Evolutionary conservation across 2,113 vertebrate genomes (phyloP).

Genomic region (Phaethon lepturus): DNA sequence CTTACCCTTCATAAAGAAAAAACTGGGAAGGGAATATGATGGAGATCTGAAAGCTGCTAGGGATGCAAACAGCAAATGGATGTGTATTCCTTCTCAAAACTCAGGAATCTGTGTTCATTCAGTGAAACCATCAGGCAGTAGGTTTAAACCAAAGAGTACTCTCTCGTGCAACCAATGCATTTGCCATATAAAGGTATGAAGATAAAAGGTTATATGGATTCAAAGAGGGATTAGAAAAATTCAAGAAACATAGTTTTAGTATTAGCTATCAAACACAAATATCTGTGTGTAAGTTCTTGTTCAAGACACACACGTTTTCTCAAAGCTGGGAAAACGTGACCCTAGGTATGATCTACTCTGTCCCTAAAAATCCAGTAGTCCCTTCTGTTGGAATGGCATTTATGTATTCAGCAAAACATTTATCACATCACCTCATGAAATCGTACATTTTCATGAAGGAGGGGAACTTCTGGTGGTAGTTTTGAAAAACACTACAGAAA

Average conservation of each 20-base stretch:
- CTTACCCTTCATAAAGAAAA: neutral
- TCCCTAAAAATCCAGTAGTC: neutral
- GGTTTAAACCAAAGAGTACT: neutral
- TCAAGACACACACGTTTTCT: neutral
- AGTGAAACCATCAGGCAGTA: neutral
- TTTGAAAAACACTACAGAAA: neutral
- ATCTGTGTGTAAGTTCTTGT: neutral
- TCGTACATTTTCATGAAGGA: neutral
- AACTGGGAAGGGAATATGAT: neutral
- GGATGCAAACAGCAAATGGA: neutral
- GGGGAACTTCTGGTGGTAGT: neutral
- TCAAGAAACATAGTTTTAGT: neutral
- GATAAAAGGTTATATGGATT: neutral
- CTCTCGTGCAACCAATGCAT: fast-evolving
- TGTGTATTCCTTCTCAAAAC: neutral
- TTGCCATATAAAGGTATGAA: neutral
- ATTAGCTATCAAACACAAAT: neutral
- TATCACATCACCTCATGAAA: neutral
- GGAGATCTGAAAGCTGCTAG: neutral
- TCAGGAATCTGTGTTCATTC: neutral
- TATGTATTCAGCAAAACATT: neutral
- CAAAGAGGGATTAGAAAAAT: neutral
- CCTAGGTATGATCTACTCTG: neutral
- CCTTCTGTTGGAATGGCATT: neutral
- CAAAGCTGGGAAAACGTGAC: neutral